These are phyloP conservation scores for Montipora foliosa DNA, from an alignment of 64 coral and sea anemone species.

Conservation along the genomic window DNA sequence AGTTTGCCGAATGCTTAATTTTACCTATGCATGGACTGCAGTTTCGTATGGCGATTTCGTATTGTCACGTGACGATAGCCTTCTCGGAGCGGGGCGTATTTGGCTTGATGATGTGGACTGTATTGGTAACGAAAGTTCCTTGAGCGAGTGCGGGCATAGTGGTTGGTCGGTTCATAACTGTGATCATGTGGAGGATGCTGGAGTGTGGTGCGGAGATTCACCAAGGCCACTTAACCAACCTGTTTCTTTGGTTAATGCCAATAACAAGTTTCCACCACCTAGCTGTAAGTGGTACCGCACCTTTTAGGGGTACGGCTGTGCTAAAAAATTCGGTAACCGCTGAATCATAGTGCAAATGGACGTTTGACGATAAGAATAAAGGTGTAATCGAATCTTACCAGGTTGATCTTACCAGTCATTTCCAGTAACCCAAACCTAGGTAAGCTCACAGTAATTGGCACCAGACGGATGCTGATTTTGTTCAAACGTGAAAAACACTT, in stretches of 20 bases:
- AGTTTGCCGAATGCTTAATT: conserved; percentile 41
- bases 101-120: conserved; percentile 38
- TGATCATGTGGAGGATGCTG: conserved; percentile 29
- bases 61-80: not conserved
- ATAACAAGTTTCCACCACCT: not conserved
- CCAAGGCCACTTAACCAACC: not conserved
- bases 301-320: too few relatives aligned
- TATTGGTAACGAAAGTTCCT: conserved; percentile 17
- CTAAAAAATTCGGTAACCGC: too few relatives aligned
- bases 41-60: not conserved
- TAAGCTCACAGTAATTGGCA: too few relatives aligned
- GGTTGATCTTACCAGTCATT: too few relatives aligned
- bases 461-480: too few relatives aligned
- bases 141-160: conserved; percentile 19
- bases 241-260: not conserved
- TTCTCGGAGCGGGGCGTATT: conserved; percentile 19
- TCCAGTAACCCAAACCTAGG: too few relatives aligned
- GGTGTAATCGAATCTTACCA: too few relatives aligned
- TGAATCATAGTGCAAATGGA: too few relatives aligned
- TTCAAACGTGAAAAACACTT: too few relatives aligned
- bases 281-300: not conserved
- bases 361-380: too few relatives aligned
- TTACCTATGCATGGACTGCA: conserved; percentile 1
- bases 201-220: conserved; percentile 13
- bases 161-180: conserved; percentile 33